A percentile compares a stretch with the other conserved stretches of the same genome.
Evolutionary conservation across 2,888 invertebrate genomes (phyloP).

Genomic region (Ganaspis brasiliensis): DNA sequence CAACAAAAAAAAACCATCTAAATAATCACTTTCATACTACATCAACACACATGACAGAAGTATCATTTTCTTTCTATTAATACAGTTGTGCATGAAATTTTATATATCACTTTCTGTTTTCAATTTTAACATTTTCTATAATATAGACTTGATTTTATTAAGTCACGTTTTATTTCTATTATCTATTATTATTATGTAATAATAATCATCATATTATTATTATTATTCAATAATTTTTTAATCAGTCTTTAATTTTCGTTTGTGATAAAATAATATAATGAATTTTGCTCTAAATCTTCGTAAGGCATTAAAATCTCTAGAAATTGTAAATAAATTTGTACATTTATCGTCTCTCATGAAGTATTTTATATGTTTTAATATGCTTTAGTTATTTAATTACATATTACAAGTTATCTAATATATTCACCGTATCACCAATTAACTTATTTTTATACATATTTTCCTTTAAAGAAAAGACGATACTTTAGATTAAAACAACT

Average conservation of each 20-base stretch:
- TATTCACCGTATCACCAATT: background rate
- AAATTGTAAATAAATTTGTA: background rate
- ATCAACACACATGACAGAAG: conserved; percentile 8
- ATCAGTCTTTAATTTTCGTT: no score
- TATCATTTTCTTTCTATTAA: conserved; percentile 28
- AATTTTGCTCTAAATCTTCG: no score
- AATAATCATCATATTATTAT: no score
- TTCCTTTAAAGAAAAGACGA: background rate
- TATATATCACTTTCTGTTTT: background rate
- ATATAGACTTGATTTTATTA: background rate
- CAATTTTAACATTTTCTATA: background rate
- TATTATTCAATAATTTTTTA: no score
- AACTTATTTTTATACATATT: background rate
- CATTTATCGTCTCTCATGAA: background rate
- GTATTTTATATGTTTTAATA: background rate
- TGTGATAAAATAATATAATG: no score
- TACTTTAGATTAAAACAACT: background rate
- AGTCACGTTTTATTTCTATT: background rate
- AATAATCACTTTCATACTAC: conserved; percentile 16
- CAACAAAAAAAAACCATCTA: conserved; percentile 6
- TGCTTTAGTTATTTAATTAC: background rate
- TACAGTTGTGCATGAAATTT: background rate
- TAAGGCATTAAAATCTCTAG: background rate
- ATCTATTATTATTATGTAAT: no score
- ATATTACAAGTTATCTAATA: background rate